Evolutionary conservation across 1,140 invertebrate species (phyloP).

Genomic region (Drosophila parvula): DNA sequence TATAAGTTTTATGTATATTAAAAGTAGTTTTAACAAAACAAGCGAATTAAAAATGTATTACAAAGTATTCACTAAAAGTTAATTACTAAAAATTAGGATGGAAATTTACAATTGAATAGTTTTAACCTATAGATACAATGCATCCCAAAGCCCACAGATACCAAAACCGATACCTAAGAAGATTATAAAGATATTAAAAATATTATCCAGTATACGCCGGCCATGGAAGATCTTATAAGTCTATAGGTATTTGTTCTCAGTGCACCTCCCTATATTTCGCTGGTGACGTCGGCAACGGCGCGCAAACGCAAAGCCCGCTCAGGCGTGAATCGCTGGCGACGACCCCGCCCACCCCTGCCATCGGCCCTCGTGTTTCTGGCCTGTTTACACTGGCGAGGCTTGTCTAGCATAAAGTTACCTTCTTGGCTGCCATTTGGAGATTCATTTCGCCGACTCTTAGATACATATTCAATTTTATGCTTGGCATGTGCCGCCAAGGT

Average conservation of each 20-base stretch:
- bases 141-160: too few relatives aligned
- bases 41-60: too few relatives aligned
- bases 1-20: too few relatives aligned
- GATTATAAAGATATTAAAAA: too few relatives aligned
- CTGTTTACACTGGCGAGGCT: slow-evolving; percentile 50
- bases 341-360: slow-evolving; percentile 4
- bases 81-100: too few relatives aligned
- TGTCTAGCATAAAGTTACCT: slow-evolving; percentile 69
- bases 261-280: slow-evolving; percentile 21
- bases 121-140: too few relatives aligned
- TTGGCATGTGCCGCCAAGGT: slow-evolving; percentile 78
- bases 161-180: too few relatives aligned
- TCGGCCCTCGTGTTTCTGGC: slow-evolving; percentile 14
- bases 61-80: background rate
- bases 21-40: background rate
- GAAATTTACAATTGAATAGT: background rate
- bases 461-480: slow-evolving; percentile 82
- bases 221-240: too few relatives aligned
- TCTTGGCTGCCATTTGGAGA: slow-evolving; percentile 57
- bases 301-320: slow-evolving; percentile 60
- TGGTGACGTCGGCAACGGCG: slow-evolving; percentile 43
- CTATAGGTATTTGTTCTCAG: background rate
- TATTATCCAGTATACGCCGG: too few relatives aligned
- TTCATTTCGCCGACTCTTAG: slow-evolving; percentile 65
- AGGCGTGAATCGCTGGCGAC: slow-evolving; percentile 68